Evolutionary conservation across 2,888 invertebrate genomes (phyloP).

Genomic region (Drosophila histrio): DNA sequence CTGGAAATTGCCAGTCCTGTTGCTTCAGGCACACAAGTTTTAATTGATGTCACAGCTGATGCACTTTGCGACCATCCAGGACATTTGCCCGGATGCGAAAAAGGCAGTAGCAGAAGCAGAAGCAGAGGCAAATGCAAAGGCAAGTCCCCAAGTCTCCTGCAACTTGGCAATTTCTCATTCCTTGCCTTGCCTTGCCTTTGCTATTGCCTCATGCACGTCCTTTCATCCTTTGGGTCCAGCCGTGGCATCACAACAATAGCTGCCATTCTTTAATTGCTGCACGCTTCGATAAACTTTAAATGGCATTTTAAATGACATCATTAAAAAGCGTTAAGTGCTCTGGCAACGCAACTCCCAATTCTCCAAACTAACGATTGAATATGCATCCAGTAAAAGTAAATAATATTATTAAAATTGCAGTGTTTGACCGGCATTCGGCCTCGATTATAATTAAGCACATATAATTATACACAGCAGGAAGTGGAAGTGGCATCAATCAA

Average conservation of each 20-base stretch:
- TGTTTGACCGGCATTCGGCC: conserved; percentile 1
- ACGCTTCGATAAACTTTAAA: conserved; percentile 46
- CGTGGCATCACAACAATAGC: conserved; percentile 29
- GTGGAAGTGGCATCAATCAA: conserved; percentile 13
- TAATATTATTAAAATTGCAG: conserved; percentile 24
- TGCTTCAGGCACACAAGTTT: conserved; percentile 52
- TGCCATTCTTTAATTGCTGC: conserved; percentile 21
- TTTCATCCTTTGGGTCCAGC: conserved; percentile 12
- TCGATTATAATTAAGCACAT: conserved; percentile 28
- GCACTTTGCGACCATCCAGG: conserved; percentile 47
- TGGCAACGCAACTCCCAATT: neutral
- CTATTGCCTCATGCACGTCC: neutral
- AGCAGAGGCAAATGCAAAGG: neutral
- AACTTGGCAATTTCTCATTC: conserved; percentile 39
- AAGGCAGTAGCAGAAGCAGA: neutral
- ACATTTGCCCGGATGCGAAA: conserved; percentile 18
- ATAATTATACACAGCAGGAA: neutral
- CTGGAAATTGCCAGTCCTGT: conserved; percentile 51
- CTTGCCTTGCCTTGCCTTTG: conserved; percentile 17
- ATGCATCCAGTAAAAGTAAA: neutral
- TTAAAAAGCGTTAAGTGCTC: conserved; percentile 53
- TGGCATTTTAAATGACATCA: conserved; percentile 59
- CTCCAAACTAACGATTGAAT: neutral
- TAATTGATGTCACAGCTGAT: conserved; percentile 71
- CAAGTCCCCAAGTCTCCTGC: conserved; percentile 17